Base-by-base conservation (phyloP, 2,113 vertebrate genomes). In the Bucco capensis region DNA sequence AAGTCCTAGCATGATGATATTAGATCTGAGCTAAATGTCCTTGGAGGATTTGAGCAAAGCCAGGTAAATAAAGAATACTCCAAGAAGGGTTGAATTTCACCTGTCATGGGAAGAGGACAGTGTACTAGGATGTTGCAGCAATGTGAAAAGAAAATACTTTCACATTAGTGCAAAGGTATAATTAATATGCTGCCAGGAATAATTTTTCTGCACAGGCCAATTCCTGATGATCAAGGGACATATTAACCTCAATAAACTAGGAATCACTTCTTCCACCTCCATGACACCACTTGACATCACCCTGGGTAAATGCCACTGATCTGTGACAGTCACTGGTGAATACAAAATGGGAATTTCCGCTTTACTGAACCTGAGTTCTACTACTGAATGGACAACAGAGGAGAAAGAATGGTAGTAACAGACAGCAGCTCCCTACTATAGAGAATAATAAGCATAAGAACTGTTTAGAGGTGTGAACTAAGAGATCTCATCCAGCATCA, bases 221-320 rank as follows among this genome's bases (percentile, higher is more conserved):
- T 85, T 77, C 46, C 54, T 66, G 37, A 70, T 88, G 37, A 78
- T 90, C 83, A 94, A 96, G 79, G 79, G 47, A 69, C 46, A 93
- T 88, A 91, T 96, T 95, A 96, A 93, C 81, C 91, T 89, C 77
- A 74, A 87, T 89, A 88, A 96, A 95, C 83, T 77, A 94, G 86
- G 72, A 82, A 69, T 64, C 37, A 44, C 38, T 83, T 81, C 75
- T 90, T 86, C 72, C 40, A 75, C 61, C 66, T 94, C 46, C 11
- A 7, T 74, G 84, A 64, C 85, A 91, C 30, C 78, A 47, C 37
- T 88, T 65, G 58, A 70, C 71, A 74, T 79, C 31, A 81, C 40
- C 28, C 37, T 70, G 56, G 24, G 31, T 78, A 89, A 96, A 84
- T 82, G 73, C 6, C 72, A 74, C 49, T 72, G 88, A 56, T 67